phyloP scores from a whole-genome alignment of 2,888 invertebrate genomes.

The Agriotes lineatus region DNA sequence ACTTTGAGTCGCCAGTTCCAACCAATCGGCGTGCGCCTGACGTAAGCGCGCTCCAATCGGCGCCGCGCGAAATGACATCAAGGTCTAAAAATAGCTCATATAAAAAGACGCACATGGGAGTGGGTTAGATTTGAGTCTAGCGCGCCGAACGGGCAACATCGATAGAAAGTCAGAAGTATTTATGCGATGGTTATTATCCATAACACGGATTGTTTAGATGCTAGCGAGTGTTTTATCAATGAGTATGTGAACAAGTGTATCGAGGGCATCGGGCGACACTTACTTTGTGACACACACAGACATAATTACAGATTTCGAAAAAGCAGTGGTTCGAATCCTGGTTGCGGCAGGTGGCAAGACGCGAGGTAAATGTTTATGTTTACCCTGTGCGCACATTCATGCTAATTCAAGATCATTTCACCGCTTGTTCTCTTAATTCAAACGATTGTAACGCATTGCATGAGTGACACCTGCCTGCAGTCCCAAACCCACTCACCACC shows the following conservation, averaged over 20 bases:
- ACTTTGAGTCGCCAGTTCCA: constrained; percentile 51
- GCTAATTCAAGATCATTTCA: neutral
- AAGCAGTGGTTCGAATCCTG: constrained; percentile 57
- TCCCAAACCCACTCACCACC: neutral
- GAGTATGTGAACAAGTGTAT: constrained; percentile 58
- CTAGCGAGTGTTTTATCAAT: constrained; percentile 56
- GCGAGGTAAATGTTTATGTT: constrained; percentile 60
- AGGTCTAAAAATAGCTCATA: constrained; percentile 62
- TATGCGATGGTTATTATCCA: constrained; percentile 63
- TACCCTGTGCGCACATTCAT: constrained; percentile 43
- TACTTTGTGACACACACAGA: constrained; percentile 55
- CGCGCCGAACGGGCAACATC: constrained; percentile 59
- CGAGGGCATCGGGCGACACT: constrained; percentile 54
- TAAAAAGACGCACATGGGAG: constrained; percentile 61
- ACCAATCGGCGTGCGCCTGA: constrained; percentile 57
- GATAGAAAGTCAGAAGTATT: constrained; percentile 54
- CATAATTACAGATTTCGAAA: constrained; percentile 46
- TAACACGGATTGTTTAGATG: constrained; percentile 56
- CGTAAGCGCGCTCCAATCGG: constrained; percentile 59
- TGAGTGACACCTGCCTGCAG: constrained; percentile 22
- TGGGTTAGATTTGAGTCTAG: constrained; percentile 63
- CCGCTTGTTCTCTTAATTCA: neutral
- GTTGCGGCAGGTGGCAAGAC: constrained; percentile 63
- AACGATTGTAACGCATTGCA: constrained; percentile 5
- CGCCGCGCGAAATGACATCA: constrained; percentile 58